Conservation (phyloP, 2,888 invertebrate genomes). For the Leucophenga maculata region DNA sequence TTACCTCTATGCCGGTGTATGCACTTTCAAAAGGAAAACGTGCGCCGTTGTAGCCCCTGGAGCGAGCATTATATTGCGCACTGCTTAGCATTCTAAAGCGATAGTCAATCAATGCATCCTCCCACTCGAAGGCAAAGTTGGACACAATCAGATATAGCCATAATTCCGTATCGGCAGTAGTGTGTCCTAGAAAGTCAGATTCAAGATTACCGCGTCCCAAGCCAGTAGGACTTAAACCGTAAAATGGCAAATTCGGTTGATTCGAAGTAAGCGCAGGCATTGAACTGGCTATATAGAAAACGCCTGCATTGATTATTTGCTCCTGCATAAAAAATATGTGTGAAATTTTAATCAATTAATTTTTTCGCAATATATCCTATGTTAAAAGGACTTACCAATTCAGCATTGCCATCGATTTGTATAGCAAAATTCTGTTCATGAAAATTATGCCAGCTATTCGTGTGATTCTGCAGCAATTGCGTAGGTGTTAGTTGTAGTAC, state of each 20-base stretch:
- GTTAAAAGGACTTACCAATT: slow-evolving; percentile 43
- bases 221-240: slow-evolving; percentile 76
- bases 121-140: slow-evolving; percentile 73
- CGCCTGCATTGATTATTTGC: slow-evolving; percentile 73
- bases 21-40: slow-evolving; percentile 78
- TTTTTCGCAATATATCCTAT: too few species aligned
- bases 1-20: slow-evolving; percentile 75
- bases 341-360: too few species aligned
- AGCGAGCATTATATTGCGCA: slow-evolving; percentile 73
- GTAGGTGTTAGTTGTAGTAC: slow-evolving; percentile 56
- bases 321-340: slow-evolving; percentile 30
- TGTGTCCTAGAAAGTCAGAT: slow-evolving; percentile 73
- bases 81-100: slow-evolving; percentile 73
- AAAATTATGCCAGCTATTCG: slow-evolving; percentile 73
- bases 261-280: slow-evolving; percentile 73
- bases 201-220: slow-evolving; percentile 70
- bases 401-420: slow-evolving; percentile 73
- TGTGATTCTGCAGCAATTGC: slow-evolving; percentile 73
- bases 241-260: slow-evolving; percentile 72
- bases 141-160: slow-evolving; percentile 76
- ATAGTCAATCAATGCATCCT: slow-evolving; percentile 74
- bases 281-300: slow-evolving; percentile 75
- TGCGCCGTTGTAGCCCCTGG: slow-evolving; percentile 74
- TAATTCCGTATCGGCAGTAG: slow-evolving; percentile 77
- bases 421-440: slow-evolving; percentile 73